Percentiles rank a stretch among this genome's conserved stretches.
phyloP scores from a whole-genome alignment of 2,888 invertebrate genomes.

The Papilio gigon region DNA sequence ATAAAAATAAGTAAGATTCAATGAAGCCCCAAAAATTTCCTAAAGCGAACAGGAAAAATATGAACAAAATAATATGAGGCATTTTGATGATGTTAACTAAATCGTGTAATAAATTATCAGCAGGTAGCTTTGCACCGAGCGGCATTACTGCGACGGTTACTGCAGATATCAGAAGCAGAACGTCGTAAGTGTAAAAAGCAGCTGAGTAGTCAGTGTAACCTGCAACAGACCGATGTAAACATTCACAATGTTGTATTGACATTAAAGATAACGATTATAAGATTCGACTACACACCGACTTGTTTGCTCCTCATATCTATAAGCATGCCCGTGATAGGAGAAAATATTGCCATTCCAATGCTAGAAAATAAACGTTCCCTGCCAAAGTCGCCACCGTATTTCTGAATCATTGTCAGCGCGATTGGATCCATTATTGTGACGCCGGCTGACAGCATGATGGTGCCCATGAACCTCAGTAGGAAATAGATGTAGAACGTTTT shows the following conservation, averaged over 20 bases:
- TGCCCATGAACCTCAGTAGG: conserved; percentile 88
- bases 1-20: conserved; percentile 93
- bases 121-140: conserved; percentile 88
- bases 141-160: conserved; percentile 90
- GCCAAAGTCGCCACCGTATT: conserved; percentile 91
- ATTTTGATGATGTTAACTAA: conserved; percentile 88
- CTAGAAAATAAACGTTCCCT: conserved; percentile 90
- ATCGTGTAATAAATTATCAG: conserved; percentile 89
- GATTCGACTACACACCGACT: conserved; percentile 74
- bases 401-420: conserved; percentile 92
- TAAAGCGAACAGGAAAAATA: conserved; percentile 90
- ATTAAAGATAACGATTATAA: conserved; percentile 70
- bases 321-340: conserved; percentile 89
- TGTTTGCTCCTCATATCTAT: conserved; percentile 87
- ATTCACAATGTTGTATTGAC: conserved; percentile 66
- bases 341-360: conserved; percentile 91
- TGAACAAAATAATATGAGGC: conserved; percentile 90
- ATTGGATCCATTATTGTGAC: conserved; percentile 95
- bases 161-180: conserved; percentile 87
- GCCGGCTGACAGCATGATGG: conserved; percentile 91
- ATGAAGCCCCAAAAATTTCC: conserved; percentile 95
- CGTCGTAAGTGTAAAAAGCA: conserved; percentile 93
- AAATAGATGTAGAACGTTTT: conserved; percentile 93
- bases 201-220: conserved; percentile 93
- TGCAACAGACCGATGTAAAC: conserved; percentile 72